phyloP scores from a whole-genome alignment of 2,113 vertebrate species.

The Calyptommatus sinebrachiatus region DNA sequence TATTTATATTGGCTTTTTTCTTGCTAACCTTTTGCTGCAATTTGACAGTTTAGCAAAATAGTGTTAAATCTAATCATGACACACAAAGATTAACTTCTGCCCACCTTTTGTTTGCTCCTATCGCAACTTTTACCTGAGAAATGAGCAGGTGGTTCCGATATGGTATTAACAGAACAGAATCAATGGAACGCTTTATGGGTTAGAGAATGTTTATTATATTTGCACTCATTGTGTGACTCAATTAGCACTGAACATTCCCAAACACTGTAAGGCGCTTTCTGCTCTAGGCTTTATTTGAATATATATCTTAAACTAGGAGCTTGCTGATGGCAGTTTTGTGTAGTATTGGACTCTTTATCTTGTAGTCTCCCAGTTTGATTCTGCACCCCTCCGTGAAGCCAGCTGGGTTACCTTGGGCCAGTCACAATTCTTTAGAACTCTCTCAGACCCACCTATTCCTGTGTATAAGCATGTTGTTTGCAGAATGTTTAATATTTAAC shows the following conservation, averaged over 20 bases:
- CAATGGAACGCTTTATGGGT: not conserved
- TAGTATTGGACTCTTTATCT: no score
- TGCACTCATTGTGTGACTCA: not conserved
- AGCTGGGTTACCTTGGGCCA: no score
- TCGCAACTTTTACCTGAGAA: not conserved
- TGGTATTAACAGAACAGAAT: not conserved
- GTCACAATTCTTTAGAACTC: no score
- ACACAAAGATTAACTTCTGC: not conserved
- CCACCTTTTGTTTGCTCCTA: not conserved
- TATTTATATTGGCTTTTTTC: not conserved
- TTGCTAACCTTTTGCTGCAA: not conserved
- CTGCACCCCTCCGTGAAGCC: no score
- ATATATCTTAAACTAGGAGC: no score
- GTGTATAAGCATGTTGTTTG: not conserved
- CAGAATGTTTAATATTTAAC: not conserved
- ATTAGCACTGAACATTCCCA: no score
- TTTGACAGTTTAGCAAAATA: not conserved
- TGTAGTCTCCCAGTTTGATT: no score
- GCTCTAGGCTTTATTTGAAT: no score
- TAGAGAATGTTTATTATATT: not conserved
- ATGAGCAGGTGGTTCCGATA: not conserved
- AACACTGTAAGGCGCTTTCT: no score
- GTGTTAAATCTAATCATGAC: not conserved
- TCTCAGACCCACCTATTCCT: no score
- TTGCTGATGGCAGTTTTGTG: no score